Evolutionary conservation across 2,888 invertebrate genomes (phyloP).

Genomic region (Tenodera sinensis): DNA sequence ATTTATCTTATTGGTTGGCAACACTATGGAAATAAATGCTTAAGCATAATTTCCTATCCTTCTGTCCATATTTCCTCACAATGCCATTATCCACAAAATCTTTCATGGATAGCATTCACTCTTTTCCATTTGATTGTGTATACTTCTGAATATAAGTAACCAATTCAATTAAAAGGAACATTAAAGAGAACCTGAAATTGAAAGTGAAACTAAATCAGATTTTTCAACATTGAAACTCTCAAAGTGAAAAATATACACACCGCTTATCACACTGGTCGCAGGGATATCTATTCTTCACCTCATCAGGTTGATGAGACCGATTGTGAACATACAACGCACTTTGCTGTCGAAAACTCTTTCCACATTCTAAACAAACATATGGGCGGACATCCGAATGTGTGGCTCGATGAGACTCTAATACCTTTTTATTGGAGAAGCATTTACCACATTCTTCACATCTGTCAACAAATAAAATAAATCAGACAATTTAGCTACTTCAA

Average conservation of each 20-base stretch:
- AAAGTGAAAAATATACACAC: constrained; percentile 31
- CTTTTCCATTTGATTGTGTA: no score
- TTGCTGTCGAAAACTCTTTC: constrained; percentile 55
- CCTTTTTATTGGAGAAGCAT: constrained; percentile 52
- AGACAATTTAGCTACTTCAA: not conserved
- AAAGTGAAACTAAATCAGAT: no score
- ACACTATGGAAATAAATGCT: no score
- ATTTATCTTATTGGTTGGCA: no score
- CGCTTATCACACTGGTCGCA: constrained; percentile 58
- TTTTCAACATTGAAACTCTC: no score
- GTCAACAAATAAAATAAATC: not conserved
- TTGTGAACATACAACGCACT: constrained; percentile 54
- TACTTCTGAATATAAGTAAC: no score
- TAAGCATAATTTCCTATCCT: no score
- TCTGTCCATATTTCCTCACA: no score
- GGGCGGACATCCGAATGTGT: constrained; percentile 52
- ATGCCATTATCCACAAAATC: no score
- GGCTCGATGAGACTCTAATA: constrained; percentile 48
- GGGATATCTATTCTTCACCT: constrained; percentile 54
- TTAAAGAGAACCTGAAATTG: no score
- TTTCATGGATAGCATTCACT: no score
- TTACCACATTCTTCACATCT: constrained; percentile 55
- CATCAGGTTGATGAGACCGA: constrained; percentile 54
- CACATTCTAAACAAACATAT: constrained; percentile 52
- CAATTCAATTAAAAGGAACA: no score